Conservation (phyloP, 2,888 invertebrate genomes). For the Latrodectus elegans region DNA sequence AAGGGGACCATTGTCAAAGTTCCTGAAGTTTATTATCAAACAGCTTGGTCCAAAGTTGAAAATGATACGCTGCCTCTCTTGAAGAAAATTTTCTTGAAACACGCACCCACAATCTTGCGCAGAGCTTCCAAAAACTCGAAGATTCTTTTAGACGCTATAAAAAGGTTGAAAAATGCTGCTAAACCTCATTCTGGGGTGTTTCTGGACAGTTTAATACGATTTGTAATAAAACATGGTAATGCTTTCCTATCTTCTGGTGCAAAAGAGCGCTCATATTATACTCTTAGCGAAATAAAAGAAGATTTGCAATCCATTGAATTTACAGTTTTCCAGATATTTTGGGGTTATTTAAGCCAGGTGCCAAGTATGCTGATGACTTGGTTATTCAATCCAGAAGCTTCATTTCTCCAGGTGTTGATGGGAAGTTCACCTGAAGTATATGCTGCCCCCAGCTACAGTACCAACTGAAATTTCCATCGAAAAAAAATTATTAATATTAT, state of each 20-base stretch:
- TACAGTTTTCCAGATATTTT: slow-evolving; percentile 6
- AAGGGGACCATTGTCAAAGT: slow-evolving; percentile 25
- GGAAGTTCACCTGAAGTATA: not conserved
- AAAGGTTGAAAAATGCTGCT: not conserved
- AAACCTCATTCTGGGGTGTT: slow-evolving; percentile 1
- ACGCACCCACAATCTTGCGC: not conserved
- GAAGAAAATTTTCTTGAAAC: slow-evolving; percentile 2
- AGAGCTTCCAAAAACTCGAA: not conserved
- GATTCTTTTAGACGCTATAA: not conserved
- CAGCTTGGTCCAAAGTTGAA: not conserved
- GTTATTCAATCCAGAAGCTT: slow-evolving; percentile 7
- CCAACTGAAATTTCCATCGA: not conserved
- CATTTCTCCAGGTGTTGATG: not conserved
- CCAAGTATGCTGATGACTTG: not conserved
- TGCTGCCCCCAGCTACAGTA: slow-evolving; percentile 25
- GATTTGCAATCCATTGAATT: slow-evolving; percentile 38
- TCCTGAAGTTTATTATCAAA: not conserved
- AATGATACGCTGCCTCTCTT: slow-evolving; percentile 9
- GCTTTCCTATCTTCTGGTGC: not conserved
- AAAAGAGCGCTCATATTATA: slow-evolving; percentile 3
- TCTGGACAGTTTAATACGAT: not conserved
- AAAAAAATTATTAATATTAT: no score
- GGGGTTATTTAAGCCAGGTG: slow-evolving; percentile 14
- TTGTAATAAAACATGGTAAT: slow-evolving; percentile 4
- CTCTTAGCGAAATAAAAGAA: slow-evolving; percentile 19